These are phyloP conservation scores for Melanophora roralis DNA, from an alignment of 2,888 invertebrate genomes.

Conservation along the genomic window DNA sequence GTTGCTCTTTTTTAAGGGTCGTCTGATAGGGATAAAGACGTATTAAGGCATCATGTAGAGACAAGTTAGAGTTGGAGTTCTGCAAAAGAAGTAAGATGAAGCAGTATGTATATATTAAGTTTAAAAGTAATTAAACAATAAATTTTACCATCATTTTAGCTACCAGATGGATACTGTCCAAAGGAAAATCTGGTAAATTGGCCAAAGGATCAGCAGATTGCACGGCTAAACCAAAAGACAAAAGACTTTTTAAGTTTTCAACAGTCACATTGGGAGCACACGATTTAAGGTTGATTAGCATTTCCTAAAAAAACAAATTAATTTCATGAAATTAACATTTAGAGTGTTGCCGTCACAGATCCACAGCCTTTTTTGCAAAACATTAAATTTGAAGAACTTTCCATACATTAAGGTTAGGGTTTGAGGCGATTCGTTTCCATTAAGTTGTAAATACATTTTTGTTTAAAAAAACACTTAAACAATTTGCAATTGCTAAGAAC, in stretches of 20 bases:
- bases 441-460: too few relatives aligned
- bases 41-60: slow-evolving; percentile 83
- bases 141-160: slow-evolving; percentile 77
- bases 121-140: neutral
- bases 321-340: too few relatives aligned
- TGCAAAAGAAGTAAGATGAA: slow-evolving; percentile 75
- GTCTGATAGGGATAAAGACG: slow-evolving; percentile 90
- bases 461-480: too few relatives aligned
- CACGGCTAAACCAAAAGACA: slow-evolving; percentile 89
- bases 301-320: slow-evolving; percentile 79
- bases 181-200: slow-evolving; percentile 91
- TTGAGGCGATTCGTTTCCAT: too few relatives aligned
- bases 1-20: slow-evolving; percentile 87
- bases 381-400: too few relatives aligned
- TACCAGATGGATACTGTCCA: slow-evolving; percentile 85
- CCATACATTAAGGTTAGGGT: too few relatives aligned
- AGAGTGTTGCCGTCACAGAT: too few relatives aligned
- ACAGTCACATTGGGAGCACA: slow-evolving; percentile 79
- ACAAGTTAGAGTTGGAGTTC: slow-evolving; percentile 84
- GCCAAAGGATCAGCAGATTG: slow-evolving; percentile 84
- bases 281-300: slow-evolving; percentile 78
- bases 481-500: too few relatives aligned
- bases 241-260: slow-evolving; percentile 75
- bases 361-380: too few relatives aligned
- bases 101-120: neutral